Evolutionary conservation across 2,113 vertebrate species (phyloP), one percentile per base, ranked within the genome.

Genomic region (Phoenicopterus ruber): DNA sequence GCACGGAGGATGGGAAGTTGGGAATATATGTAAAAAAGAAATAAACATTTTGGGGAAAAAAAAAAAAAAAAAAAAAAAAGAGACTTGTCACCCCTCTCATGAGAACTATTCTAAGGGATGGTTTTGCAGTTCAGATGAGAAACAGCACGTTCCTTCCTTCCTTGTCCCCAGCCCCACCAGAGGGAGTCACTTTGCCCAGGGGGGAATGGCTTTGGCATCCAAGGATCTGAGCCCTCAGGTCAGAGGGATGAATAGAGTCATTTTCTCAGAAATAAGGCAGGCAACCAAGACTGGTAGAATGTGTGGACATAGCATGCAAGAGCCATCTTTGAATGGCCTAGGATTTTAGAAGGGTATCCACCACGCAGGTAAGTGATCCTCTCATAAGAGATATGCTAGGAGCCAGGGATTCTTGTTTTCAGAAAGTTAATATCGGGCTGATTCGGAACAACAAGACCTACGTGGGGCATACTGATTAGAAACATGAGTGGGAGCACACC

Each of bases 311-410:
- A 59, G 55, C 0, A 0, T 58, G 15, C 36, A 57, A 76, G 54
- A 87, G 49, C 17, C 4, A 2, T 8, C 40, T 91, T 52, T 36
- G 29, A 25, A 31, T 58, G 32, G 73, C 16, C 52, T 21, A 36
- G 18, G 47, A 58, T 61, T 69, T 82, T 42, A 63, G n/a, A 84
- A 78, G 26, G 24, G 25, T 17, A 61, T 40, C 72, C 0, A 2
- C 18, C 34, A 36, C 2, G 3, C 0, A 0, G 19, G 25, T 65
- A 52, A 74, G 34, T 8, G 25, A 40, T n/a, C 28, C 21, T 57
- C 44, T 47, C 7, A 4, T 21, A 72, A 42, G 52, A 80, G 70
- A 89, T 42, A 42, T 42, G 20, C 36, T 32, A n/a, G 61, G 18
- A 69, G 6, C 31, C 34, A 47, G 9, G n/a, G 52, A 66, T 49